phyloP scores from a whole-genome alignment of 2,113 vertebrate genomes.

The Paracanthobrama guichenoti region DNA sequence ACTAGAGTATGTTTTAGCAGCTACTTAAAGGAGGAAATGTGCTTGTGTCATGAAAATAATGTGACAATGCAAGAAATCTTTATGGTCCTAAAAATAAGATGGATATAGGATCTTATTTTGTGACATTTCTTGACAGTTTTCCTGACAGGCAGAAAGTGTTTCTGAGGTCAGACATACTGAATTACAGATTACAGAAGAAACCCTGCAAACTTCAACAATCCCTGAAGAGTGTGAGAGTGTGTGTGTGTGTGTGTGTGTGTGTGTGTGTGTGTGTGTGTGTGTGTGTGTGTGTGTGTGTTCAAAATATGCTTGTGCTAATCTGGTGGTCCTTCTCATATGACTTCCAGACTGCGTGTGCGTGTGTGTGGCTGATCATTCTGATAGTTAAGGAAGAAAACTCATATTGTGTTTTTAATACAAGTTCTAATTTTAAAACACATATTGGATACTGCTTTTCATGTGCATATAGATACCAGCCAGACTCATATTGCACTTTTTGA shows the following conservation, averaged over 20 bases:
- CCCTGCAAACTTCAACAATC: not conserved
- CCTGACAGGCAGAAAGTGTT: not conserved
- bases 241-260: no score
- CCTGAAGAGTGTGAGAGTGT: not conserved
- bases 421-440: constrained; percentile 5
- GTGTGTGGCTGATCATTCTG: not conserved
- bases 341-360: not conserved
- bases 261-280: not conserved
- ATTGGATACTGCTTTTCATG: not conserved
- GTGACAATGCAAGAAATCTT: not conserved
- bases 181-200: not conserved
- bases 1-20: not conserved
- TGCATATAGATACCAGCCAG: not conserved
- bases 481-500: not conserved
- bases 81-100: not conserved
- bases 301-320: not conserved
- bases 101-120: not conserved
- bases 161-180: not conserved
- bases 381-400: constrained; percentile 14
- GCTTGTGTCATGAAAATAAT: not conserved
- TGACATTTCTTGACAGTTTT: not conserved
- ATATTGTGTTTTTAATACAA: constrained; percentile 10
- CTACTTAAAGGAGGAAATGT: not conserved
- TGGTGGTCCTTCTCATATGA: constrained; percentile 5
- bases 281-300: not conserved